Base-by-base conservation (phyloP, 2,888 invertebrate genomes). In the Thecocarcelia acutangulata region DNA sequence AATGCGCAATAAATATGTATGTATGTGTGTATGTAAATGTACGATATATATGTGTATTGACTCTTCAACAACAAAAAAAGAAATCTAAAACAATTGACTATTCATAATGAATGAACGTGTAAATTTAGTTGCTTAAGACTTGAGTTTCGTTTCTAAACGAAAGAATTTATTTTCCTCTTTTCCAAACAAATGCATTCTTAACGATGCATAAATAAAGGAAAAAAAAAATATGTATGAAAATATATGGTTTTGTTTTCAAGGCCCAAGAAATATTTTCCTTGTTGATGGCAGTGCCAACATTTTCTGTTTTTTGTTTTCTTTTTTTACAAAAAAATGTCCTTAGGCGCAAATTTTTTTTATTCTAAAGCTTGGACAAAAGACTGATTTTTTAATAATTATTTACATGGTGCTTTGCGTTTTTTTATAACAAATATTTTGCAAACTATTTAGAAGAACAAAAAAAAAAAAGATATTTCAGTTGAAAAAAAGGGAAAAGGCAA, bases 121-220 rank as follows among this genome's bases (percentile, higher is more conserved):
- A 61, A 48, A 61, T 46, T 66, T 28, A 28, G 48, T 15, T 24
- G 46, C 56, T 46, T 42, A 9, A 46, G 59, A 50, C 64, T 78
- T 64, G 61, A 48, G 63, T 54, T 70, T 48, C 37, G 63, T 54
- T 70, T 56, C 24, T 61, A 70, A 77, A 70, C 66, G 64, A 78
- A 72, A 52, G 19, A 52, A 78, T 72, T 64, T 66, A 24, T 64
- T 74, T 74, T 24, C 48, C 21, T 64, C 40, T 54, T 59, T 79
- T 73, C 72, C 59, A 79, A 72, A 61, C 66, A 73, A 79, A 66
- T 79, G 78, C 78, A 66, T 73, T 68, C 46, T 68, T 73, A 79
- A 79, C 78, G 78, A 79, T 66, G 72, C 78, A 79, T 66, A 79
- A 79, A 79, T 72, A 40, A 54, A 37, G 13, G 17, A 4, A 19